Evolutionary conservation across 2,113 vertebrate genomes (phyloP).

Genomic region (Copsychus sechellarum): DNA sequence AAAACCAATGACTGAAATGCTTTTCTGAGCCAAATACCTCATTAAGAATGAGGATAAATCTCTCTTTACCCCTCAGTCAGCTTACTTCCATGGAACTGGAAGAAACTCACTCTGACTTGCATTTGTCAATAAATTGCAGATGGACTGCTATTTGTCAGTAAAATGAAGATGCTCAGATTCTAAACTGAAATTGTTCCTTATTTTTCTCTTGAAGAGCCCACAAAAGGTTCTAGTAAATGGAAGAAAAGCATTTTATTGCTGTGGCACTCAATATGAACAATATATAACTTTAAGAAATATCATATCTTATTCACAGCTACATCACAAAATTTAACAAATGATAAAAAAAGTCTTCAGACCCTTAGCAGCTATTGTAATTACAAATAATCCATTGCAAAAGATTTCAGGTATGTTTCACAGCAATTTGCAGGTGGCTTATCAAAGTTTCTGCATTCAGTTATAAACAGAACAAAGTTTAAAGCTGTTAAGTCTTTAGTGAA

Average conservation of each 20-base stretch:
- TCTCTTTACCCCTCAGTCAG: not conserved
- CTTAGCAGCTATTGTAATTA: not conserved
- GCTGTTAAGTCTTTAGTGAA: not conserved
- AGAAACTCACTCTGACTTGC: not conserved
- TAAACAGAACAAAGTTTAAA: not conserved
- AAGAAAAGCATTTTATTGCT: not conserved
- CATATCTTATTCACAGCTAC: not conserved
- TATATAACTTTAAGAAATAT: not conserved
- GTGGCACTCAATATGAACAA: not conserved
- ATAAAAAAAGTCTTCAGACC: not conserved
- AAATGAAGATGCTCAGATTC: not conserved
- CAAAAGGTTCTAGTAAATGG: not conserved
- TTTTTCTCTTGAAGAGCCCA: not conserved
- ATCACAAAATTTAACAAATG: not conserved
- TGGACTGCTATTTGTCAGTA: not conserved
- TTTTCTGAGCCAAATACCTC: not conserved
- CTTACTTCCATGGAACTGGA: not conserved
- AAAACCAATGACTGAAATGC: not conserved
- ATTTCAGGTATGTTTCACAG: not conserved
- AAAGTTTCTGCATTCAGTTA: not conserved
- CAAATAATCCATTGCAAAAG: not conserved
- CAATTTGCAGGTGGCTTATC: not conserved
- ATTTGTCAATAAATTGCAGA: not conserved
- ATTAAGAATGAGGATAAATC: not conserved
- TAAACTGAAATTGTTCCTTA: not conserved